Evolutionary conservation across 2,113 vertebrate species (phyloP), one percentile per base, ranked within the genome.

Genomic region (Osmerus eperlanus): DNA sequence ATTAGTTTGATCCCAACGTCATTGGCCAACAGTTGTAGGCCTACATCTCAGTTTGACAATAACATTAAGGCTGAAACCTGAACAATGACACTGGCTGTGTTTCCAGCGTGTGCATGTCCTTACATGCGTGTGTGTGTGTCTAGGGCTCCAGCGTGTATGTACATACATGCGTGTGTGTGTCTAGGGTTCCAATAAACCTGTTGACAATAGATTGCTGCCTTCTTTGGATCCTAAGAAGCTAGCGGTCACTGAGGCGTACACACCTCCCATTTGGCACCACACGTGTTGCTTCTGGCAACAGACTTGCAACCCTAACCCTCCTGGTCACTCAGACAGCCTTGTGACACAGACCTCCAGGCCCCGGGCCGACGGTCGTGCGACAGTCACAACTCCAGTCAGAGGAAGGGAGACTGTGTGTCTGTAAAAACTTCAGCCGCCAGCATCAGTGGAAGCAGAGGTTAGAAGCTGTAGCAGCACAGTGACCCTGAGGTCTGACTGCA

Each of bases 211-310:
- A 82, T 80, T 86, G 79, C 67, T 61, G 61, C 68, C 81, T 83
- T 88, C 82, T 87, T 66, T 70, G 52, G 19, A 29, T 36, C 65
- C 16, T 51, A 63, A 67, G 56, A 65, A 65, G 74, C 69, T 25
- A 25, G 25, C 25, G 64, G 79, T 81, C 79, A 84, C 58, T 65
- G 63, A 53, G 75, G 75, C 72, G 81, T 74, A 74, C 81, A 76
- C 72, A 82, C 84, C 78, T 90, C 79, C 72, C 73, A 80, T 86
- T 88, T 80, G 81, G 25, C 71, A 71, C 78, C 82, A 85, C 87
- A 91, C 88, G 91, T 90, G 89, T 88, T 88, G 81, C 88, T 87
- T 78, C 81, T 87, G 89, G 88, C 88, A 90, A 87, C 81, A 80
- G 41, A n/a, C 74, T 67, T 77, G 59, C 75, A 15, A 53, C 84